A percentile compares a stretch with the other conserved stretches of the same genome.
phyloP scores from a whole-genome alignment of 2,113 vertebrate species.

The Oostethus manadensis region DNA sequence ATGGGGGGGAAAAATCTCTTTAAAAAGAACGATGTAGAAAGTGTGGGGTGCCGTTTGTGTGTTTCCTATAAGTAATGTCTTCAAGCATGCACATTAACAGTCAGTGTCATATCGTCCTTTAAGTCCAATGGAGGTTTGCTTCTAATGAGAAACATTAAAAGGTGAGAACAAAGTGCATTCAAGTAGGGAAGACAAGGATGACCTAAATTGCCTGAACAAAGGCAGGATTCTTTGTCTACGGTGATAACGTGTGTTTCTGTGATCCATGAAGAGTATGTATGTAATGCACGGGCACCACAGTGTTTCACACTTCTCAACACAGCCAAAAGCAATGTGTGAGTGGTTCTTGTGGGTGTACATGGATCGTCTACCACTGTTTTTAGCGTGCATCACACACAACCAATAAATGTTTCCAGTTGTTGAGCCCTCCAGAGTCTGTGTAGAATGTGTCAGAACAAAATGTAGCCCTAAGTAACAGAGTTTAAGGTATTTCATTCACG shows the following conservation, averaged over 20 bases:
- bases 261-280: not conserved
- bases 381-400: too few species aligned
- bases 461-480: not conserved
- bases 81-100: slow-evolving; percentile 33
- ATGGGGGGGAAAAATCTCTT: not conserved
- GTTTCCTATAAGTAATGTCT: slow-evolving; percentile 1
- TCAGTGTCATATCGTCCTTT: slow-evolving; percentile 7
- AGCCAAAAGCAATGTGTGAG: too few species aligned
- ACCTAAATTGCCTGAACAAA: not conserved
- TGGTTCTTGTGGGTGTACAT: too few species aligned
- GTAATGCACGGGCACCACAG: not conserved
- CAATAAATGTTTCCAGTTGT: too few species aligned
- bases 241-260: too few species aligned
- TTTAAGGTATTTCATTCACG: slow-evolving; percentile 7
- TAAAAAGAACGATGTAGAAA: slow-evolving; percentile 3
- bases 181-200: not conserved
- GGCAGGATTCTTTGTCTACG: not conserved
- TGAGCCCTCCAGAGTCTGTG: too few species aligned
- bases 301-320: not conserved
- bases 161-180: not conserved
- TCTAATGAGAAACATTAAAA: not conserved
- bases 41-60: slow-evolving; percentile 10
- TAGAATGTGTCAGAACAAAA: slow-evolving; percentile 9
- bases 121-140: slow-evolving; percentile 4
- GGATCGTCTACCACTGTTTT: too few species aligned